Evolutionary conservation across 2,888 invertebrate genomes (phyloP).

Genomic region (Tipula vernalis): DNA sequence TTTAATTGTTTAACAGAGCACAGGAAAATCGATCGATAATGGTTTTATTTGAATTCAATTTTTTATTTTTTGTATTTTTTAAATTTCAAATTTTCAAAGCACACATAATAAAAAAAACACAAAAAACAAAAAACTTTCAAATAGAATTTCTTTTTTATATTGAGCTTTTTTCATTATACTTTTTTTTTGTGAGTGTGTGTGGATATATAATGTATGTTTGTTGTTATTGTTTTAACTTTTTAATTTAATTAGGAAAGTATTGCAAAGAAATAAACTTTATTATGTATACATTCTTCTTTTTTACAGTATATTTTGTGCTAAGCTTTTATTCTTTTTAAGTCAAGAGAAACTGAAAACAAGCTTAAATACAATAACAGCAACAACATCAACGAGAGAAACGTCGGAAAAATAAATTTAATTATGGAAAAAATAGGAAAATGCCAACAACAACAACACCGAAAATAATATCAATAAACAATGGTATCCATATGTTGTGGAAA

Average conservation of each 20-base stretch:
- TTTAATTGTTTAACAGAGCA: background rate
- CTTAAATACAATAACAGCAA: background rate
- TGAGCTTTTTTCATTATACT: background rate
- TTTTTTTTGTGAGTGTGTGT: background rate
- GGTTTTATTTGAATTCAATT: background rate
- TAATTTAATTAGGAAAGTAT: constrained; percentile 4
- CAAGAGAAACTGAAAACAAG: background rate
- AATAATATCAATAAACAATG: constrained; percentile 4
- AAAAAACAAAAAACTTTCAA: background rate
- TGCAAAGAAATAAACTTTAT: background rate
- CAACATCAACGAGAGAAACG: background rate
- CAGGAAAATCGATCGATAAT: background rate
- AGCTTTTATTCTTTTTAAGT: background rate
- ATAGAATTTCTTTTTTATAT: background rate
- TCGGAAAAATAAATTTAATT: background rate
- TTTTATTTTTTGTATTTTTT: background rate
- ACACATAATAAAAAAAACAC: background rate
- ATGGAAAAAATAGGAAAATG: background rate
- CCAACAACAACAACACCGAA: background rate
- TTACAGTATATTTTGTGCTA: background rate
- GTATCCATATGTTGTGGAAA: background rate
- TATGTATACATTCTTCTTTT: background rate
- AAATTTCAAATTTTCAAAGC: background rate
- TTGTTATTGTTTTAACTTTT: background rate
- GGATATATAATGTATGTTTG: background rate